These are phyloP conservation scores for Tribolium freemani DNA, from an alignment of 2,888 invertebrate genomes.

Conservation along the genomic window DNA sequence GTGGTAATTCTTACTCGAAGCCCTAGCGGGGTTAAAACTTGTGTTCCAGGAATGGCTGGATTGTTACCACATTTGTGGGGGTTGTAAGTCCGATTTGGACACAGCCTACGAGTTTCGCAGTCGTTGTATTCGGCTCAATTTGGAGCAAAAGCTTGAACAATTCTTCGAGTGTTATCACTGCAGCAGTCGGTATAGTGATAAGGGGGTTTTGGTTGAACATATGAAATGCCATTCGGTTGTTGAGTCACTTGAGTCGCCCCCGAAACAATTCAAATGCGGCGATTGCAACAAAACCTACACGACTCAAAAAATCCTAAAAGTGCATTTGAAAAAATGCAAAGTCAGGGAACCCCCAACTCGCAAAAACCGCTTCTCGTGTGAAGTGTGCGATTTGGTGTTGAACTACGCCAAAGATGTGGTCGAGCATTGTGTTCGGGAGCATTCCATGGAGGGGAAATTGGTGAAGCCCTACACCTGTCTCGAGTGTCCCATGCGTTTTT, in stretches of 20 bases:
- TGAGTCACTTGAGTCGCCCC: too few species aligned
- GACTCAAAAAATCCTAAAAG: slow-evolving; percentile 50
- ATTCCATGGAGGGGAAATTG: slow-evolving; percentile 52
- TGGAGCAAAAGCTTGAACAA: not conserved
- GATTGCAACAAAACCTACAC: slow-evolving; percentile 50
- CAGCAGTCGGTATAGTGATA: not conserved
- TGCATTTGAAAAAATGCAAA: slow-evolving; percentile 47
- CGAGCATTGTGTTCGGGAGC: slow-evolving; percentile 53
- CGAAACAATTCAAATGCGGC: slow-evolving; percentile 40
- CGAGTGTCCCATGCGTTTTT: slow-evolving; percentile 55
- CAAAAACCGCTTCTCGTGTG: slow-evolving; percentile 48
- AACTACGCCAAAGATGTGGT: slow-evolving; percentile 53
- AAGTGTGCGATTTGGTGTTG: slow-evolving; percentile 54
- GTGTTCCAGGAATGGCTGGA: slow-evolving; percentile 25
- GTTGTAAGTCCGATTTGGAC: not conserved
- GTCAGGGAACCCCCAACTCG: not conserved
- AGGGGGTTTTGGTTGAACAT: slow-evolving; percentile 4
- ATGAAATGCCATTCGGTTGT: not conserved
- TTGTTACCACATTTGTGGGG: slow-evolving; percentile 1
- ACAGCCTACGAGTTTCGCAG: slow-evolving; percentile 4
- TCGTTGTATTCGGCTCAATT: slow-evolving; percentile 1
- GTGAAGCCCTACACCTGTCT: slow-evolving; percentile 59
- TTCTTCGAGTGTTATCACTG: slow-evolving; percentile 17
- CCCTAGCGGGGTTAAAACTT: too few species aligned
- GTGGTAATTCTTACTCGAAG: slow-evolving; percentile 15